Percentiles rank a stretch among this genome's conserved stretches.
Evolutionary conservation across 2,888 invertebrate species (phyloP).

Genomic region (Ariolimax columbianus): DNA sequence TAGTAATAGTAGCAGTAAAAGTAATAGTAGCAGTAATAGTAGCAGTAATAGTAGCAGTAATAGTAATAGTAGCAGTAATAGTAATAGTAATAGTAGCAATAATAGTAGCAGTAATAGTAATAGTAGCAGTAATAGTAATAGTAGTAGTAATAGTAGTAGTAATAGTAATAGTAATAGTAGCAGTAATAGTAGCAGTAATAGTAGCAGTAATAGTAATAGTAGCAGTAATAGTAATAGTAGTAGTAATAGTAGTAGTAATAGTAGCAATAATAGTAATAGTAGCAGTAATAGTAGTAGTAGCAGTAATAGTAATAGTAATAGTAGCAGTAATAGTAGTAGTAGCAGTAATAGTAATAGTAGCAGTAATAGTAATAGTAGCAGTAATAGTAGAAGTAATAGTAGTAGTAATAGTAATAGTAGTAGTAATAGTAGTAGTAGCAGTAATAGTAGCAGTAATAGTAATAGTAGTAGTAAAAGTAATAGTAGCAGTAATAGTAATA

Average conservation of each 20-base stretch:
- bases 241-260: background rate
- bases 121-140: too few species aligned
- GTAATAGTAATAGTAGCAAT: background rate
- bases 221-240: background rate
- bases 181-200: too few species aligned
- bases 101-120: too few species aligned
- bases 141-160: background rate
- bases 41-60: background rate
- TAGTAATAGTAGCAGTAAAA: background rate
- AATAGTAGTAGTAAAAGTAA: too few species aligned
- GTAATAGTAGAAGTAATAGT: too few species aligned
- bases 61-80: background rate
- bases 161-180: background rate
- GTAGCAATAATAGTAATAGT: background rate
- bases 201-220: background rate
- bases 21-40: constrained; percentile 5
- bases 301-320: background rate
- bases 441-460: background rate
- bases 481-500: too few species aligned
- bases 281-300: background rate
- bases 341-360: background rate
- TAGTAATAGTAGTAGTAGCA: background rate
- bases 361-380: too few species aligned
- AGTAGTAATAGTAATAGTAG: background rate
- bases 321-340: background rate